phyloP scores from a whole-genome alignment of 2,797 vertebrate species.

The Sebastes diaconus region DNA sequence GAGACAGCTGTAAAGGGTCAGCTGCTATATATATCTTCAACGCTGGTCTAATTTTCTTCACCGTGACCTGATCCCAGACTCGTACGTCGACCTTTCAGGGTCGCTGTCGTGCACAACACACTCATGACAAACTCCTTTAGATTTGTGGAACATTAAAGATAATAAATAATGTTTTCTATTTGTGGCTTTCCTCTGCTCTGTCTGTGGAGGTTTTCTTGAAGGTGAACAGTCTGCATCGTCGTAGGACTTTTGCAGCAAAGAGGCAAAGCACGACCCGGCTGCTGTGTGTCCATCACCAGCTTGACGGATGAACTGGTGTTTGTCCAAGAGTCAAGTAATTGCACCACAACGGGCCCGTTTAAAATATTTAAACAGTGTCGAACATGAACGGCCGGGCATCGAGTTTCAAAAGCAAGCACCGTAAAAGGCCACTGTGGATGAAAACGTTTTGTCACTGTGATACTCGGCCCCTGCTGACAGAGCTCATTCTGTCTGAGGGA shows the following conservation, averaged over 20 bases:
- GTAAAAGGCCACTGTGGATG: conserved; percentile 46
- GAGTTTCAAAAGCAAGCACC: conserved; percentile 75
- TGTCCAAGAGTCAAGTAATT: conserved; percentile 81
- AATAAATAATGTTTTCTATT: background rate
- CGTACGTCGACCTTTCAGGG: conserved; percentile 56
- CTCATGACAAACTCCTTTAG: conserved; percentile 37
- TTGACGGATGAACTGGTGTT: conserved; percentile 76
- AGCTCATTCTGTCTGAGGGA: conserved; percentile 40
- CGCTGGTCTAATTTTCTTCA: conserved; percentile 54
- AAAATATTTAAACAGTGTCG: conserved; percentile 84
- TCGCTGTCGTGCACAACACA: conserved; percentile 42
- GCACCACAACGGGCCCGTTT: conserved; percentile 76
- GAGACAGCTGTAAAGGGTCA: conserved; percentile 66
- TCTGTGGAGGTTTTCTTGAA: conserved; percentile 6
- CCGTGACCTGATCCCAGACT: conserved; percentile 52
- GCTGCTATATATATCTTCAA: conserved; percentile 64
- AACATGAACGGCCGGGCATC: conserved; percentile 73
- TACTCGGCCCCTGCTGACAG: conserved; percentile 39
- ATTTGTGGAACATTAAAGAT: conserved; percentile 1
- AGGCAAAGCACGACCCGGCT: background rate
- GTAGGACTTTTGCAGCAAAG: background rate
- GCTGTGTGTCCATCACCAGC: conserved; percentile 46
- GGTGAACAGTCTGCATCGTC: conserved; percentile 7
- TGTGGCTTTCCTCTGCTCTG: background rate
- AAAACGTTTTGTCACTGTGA: conserved; percentile 61